Conservation (phyloP, 2,888 invertebrate genomes). For the Chrysomela aeneicollis region DNA sequence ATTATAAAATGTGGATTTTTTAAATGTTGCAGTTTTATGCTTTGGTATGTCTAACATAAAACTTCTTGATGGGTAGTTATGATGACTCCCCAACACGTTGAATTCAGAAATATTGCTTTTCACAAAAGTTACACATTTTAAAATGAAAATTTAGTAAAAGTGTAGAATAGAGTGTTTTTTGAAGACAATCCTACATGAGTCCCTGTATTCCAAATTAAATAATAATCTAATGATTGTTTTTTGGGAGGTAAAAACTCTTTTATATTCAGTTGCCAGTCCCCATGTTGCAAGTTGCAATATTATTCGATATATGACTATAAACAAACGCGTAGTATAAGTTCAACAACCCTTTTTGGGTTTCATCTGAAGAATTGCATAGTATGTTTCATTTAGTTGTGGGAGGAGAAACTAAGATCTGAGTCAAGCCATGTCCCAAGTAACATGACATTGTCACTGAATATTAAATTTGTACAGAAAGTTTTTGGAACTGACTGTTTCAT, state of each 20-base stretch:
- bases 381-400: conserved; percentile 2
- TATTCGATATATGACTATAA: conserved; percentile 6
- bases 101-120: conserved; percentile 4
- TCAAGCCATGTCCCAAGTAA: conserved; percentile 11
- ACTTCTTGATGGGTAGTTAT: conserved; percentile 6
- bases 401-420: conserved; percentile 4
- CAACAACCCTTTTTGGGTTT: conserved; percentile 4
- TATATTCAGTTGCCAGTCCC: background rate
- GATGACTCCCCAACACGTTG: background rate
- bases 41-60: background rate
- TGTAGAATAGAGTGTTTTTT: background rate
- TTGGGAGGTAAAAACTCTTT: background rate
- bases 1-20: background rate
- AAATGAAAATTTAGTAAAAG: background rate
- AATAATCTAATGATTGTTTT: background rate
- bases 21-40: background rate
- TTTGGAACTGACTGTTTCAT: conserved; percentile 1
- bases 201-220: background rate
- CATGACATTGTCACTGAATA: background rate
- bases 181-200: background rate
- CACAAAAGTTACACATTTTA: conserved; percentile 8
- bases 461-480: background rate
- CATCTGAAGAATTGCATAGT: conserved; percentile 10
- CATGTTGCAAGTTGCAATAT: conserved; percentile 16
- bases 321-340: conserved; percentile 17